Evolutionary conservation across 2,113 vertebrate genomes (phyloP), one percentile per base, ranked within the genome.

Genomic region (Anguilla japonica): DNA sequence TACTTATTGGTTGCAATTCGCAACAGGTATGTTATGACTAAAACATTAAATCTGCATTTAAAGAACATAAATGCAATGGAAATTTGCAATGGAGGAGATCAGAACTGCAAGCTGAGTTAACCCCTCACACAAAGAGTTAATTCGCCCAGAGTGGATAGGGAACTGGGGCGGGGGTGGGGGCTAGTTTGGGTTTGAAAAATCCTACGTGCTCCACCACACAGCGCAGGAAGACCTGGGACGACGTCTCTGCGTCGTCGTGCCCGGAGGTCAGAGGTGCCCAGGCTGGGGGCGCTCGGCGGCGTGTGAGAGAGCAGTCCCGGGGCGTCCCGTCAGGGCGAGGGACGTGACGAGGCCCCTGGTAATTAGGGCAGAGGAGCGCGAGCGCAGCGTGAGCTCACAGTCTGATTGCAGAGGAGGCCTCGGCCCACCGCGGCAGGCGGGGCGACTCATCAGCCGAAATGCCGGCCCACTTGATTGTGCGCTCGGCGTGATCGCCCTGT

Each of bases 261-360:
- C 26, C 39, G 29, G 82, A 60, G n/a, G 82, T 83, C 53, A 83
- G n/a, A 60, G 50, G 50, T 83, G 82, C 40, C 50, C 60, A 83
- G n/a, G 53, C 26, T 40, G 50, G 46, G 9, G 50, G 0, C 41
- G 26, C 40, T 16, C 40, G 60, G 43, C 39, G 29, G 60, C 20
- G 39, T 29, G 40, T 46, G 22, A 84, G 41, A 78, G n/a, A 41
- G 40, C 41, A 75, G 83, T 20, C 5, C 83, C 63, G 13, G 60
- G 39, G 40, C 22, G 40, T 67, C 26, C 41, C 13, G 18, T 78
- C 18, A 39, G 83, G 60, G 41, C 40, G 82, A 83, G 50, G 34
- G 41, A 43, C 46, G 41, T 29, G 63, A 82, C 53, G 41, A 82
- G n/a, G 46, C 80, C 41, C 20, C 1, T 41, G 22, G 41, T 82